Evolutionary conservation across 2,888 invertebrate genomes (phyloP), one percentile per base, ranked within the genome.

Genomic region (Ophion slaviceki): DNA sequence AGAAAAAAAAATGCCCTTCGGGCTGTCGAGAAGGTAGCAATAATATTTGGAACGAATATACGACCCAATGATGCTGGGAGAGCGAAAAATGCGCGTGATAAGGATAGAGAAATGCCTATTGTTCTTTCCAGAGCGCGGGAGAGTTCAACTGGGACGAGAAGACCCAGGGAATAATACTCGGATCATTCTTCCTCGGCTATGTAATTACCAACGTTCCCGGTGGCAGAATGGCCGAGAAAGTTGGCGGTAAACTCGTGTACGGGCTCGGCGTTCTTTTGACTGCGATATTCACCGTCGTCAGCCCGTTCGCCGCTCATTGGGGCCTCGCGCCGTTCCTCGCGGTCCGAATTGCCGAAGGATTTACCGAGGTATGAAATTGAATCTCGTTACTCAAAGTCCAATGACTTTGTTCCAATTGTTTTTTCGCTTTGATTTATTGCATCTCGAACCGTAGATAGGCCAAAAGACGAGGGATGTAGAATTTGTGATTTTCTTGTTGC

Each of bases 231-330:
- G 98, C 99, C 0, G 98, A 98, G 94, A 95, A 96, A 88, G 95
- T 96, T 92, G 99, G 99, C 57, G 98, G 98, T n/a, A 98, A 98
- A 94, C 94, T 96, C 86, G 96, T 98, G 3, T 98, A 97, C 92
- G 98, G 98, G 20, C 93, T 97, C 53, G 98, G 98, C 6, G 96
- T 98, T 0, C 94, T 98, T 70, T 94, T 98, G 67, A 97, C 98
- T 5, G 97, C 98, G 7, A 92, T 98, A 79, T 96, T 98, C 88
- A 98, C 98, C 0, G 94, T 98, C 28, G 93, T 98, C 20, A 98
- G 97, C 84, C 98, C 98, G 0, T 94, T 97, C 82, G 97, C 98
- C 0, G 98, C 98, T 0, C 93, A 94, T 79, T 94, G 94, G 94
- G 94, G 95, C 88, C 91, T 95, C 57, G 95, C 96, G 86, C 95